Evolutionary conservation across 2,113 vertebrate genomes (phyloP).

Genomic region (Petaurus breviceps): DNA sequence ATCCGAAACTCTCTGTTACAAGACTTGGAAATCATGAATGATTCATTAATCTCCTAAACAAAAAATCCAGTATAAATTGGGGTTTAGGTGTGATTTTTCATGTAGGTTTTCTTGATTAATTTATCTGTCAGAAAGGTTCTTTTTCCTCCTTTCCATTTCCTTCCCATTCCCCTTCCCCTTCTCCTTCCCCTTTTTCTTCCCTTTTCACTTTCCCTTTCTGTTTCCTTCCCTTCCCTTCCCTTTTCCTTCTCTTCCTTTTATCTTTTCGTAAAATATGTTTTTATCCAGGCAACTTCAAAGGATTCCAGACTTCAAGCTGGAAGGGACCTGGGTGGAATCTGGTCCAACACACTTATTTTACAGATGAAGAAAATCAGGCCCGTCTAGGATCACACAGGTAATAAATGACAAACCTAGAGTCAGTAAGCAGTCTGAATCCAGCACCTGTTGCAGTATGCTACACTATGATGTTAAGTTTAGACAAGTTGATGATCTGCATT

Average conservation of each 20-base stretch:
- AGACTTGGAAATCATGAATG: conserved; percentile 42
- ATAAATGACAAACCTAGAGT: neutral
- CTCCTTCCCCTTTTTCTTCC: accelerated
- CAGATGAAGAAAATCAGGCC: neutral
- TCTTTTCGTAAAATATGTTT: neutral
- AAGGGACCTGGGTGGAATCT: neutral
- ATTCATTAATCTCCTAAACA: conserved; percentile 61
- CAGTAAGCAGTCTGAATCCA: neutral
- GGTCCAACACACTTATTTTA: neutral
- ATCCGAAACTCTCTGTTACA: accelerated
- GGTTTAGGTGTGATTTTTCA: conserved; percentile 1
- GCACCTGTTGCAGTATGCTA: neutral
- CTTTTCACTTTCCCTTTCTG: too few relatives aligned
- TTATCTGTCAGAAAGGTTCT: conserved; percentile 30
- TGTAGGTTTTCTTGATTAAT: neutral
- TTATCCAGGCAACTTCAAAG: neutral
- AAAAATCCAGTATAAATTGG: conserved; percentile 48
- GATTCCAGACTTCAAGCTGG: neutral
- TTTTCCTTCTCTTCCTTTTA: neutral
- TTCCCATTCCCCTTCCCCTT: neutral
- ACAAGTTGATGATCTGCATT: neutral
- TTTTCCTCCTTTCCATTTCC: neutral
- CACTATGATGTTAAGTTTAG: neutral
- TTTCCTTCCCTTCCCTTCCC: neutral
- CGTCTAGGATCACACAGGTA: neutral